These are phyloP conservation scores for Anniella stebbinsi DNA, from an alignment of 2,797 vertebrate genomes.

Conservation along the genomic window DNA sequence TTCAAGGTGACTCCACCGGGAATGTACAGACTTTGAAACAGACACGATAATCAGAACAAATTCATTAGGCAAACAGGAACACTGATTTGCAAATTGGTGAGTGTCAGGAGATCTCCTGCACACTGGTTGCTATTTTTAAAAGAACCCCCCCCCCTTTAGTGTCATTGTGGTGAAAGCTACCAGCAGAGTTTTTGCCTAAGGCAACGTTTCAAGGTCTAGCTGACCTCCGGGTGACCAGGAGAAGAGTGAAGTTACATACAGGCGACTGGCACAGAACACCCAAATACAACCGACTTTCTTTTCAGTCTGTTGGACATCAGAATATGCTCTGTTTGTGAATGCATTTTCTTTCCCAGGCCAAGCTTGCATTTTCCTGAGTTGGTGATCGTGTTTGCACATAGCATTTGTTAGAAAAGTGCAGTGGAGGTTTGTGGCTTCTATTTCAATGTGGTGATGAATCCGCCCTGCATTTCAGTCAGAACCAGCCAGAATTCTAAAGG, in stretches of 20 bases:
- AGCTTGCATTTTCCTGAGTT: no score
- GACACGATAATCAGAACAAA: conserved; percentile 53
- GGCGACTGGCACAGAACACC: not conserved
- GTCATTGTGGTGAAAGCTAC: conserved; percentile 44
- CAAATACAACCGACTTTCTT: no score
- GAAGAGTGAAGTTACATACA: not conserved
- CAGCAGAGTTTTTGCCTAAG: not conserved
- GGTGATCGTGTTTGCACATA: no score
- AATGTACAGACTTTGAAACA: conserved; percentile 70
- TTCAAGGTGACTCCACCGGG: conserved; percentile 81
- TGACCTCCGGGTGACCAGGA: not conserved
- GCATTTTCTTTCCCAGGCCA: no score
- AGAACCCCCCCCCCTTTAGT: conserved; percentile 58
- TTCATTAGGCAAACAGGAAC: conserved; percentile 59
- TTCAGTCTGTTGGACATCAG: no score
- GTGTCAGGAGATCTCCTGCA: conserved; percentile 49
- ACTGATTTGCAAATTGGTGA: conserved; percentile 62
- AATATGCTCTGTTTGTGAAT: no score
- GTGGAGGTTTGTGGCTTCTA: no score
- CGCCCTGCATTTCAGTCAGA: no score
- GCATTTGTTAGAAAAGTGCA: no score
- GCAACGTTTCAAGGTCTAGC: not conserved
- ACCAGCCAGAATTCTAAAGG: no score
- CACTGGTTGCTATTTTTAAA: conserved; percentile 63
- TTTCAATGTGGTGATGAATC: no score